Evolutionary conservation across 2,113 vertebrate species (phyloP).

Genomic region (Macaca nemestrina): DNA sequence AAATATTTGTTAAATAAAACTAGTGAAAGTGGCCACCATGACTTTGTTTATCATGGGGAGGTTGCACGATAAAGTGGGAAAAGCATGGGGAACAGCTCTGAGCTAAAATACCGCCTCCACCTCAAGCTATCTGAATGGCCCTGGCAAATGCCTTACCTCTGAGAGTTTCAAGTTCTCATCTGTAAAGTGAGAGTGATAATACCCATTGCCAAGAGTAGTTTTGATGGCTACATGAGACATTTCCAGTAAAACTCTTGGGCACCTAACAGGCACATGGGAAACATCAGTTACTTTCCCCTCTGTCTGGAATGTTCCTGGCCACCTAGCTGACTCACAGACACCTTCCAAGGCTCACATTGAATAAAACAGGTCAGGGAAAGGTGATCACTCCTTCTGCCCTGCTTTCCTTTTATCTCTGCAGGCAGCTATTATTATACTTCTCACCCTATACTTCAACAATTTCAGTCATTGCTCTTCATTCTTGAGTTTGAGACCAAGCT

Average conservation of each 20-base stretch:
- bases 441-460: neutral
- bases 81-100: neutral
- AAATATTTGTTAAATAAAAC: slow-evolving; percentile 51
- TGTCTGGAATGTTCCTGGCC: neutral
- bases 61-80: neutral
- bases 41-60: neutral
- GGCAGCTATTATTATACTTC: neutral
- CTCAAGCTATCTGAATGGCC: neutral
- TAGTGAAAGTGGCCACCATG: neutral
- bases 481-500: neutral
- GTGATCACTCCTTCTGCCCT: neutral
- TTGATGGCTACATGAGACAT: neutral
- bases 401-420: neutral
- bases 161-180: neutral
- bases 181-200: slow-evolving; percentile 38
- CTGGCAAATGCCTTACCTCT: neutral
- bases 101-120: neutral
- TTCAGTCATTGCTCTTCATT: neutral
- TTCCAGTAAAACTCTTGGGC: neutral
- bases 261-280: neutral
- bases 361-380: neutral
- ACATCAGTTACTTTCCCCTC: neutral
- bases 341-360: neutral
- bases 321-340: neutral
- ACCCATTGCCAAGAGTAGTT: neutral